Conservation (phyloP, 2,888 invertebrate genomes). For the Meganola albula region DNA sequence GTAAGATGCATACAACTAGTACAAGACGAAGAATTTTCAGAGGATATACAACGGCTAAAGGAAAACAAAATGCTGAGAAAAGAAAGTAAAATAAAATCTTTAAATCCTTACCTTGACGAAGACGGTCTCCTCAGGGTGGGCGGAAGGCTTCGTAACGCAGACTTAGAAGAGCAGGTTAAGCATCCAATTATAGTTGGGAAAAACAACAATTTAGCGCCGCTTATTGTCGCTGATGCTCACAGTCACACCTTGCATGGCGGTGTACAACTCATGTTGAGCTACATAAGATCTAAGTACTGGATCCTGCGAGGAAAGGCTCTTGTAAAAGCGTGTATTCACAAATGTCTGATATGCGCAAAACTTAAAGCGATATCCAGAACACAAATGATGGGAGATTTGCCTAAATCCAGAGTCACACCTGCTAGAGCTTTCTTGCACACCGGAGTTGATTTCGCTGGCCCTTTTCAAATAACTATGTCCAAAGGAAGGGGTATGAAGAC, state of each 20-base stretch:
- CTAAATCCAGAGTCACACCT: too few species aligned
- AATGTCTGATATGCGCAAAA: too few species aligned
- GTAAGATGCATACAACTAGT: background rate
- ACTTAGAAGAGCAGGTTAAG: slow-evolving; percentile 2
- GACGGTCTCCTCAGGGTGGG: slow-evolving; percentile 3
- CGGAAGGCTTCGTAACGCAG: slow-evolving; percentile 3
- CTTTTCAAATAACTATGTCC: too few species aligned
- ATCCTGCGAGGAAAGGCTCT: too few species aligned
- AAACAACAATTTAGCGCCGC: background rate
- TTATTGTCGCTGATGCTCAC: slow-evolving; percentile 3
- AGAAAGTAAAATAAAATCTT: slow-evolving; percentile 1
- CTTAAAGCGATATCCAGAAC: too few species aligned
- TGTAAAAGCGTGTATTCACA: too few species aligned
- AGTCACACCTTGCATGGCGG: slow-evolving; percentile 3
- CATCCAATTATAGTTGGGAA: slow-evolving; percentile 5
- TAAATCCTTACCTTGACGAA: slow-evolving; percentile 3
- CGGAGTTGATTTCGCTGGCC: too few species aligned
- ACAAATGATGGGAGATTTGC: too few species aligned
- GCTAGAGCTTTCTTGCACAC: too few species aligned
- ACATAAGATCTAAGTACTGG: slow-evolving; percentile 1
- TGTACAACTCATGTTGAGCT: slow-evolving; percentile 1
- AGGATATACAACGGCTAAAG: background rate
- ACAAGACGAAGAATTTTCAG: background rate
- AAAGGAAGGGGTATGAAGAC: too few species aligned
- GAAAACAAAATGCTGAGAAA: background rate